A percentile compares a stretch with the other conserved stretches of the same genome.
These are phyloP conservation scores for Mus pahari DNA, from an alignment of 2,113 vertebrate species.

Conservation along the genomic window DNA sequence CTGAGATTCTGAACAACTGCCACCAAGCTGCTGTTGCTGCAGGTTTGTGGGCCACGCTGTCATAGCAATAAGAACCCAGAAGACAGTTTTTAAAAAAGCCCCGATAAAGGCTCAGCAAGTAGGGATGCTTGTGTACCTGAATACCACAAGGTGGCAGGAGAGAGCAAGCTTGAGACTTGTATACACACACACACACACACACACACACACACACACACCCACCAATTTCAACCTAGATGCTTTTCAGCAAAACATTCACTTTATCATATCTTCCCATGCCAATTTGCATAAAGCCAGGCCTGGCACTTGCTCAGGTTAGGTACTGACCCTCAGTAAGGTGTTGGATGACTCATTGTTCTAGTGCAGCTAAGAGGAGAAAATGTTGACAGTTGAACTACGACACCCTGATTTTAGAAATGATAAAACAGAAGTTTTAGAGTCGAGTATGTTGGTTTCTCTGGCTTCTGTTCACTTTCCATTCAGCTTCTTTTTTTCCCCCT, in stretches of 20 bases:
- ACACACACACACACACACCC: not conserved
- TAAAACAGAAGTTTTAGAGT: slow-evolving; percentile 30
- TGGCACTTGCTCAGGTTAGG: slow-evolving; percentile 19
- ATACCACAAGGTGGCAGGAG: not conserved
- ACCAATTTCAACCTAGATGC: not conserved
- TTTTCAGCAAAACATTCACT: slow-evolving; percentile 47
- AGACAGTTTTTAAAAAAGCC: not conserved
- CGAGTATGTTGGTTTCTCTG: not conserved
- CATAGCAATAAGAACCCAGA: not conserved
- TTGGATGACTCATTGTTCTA: slow-evolving; percentile 1
- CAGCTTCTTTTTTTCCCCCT: no score
- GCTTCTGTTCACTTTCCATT: not conserved
- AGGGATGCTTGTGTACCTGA: not conserved
- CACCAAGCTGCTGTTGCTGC: not conserved
- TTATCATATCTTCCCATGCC: not conserved
- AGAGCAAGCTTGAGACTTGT: not conserved
- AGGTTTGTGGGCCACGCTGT: not conserved
- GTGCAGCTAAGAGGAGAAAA: slow-evolving; percentile 7
- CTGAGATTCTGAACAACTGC: not conserved
- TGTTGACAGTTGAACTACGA: not conserved
- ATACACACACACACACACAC: not conserved
- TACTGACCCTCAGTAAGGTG: not conserved
- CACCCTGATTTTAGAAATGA: slow-evolving; percentile 30
- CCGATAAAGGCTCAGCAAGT: not conserved
- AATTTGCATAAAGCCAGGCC: not conserved